A percentile compares a stretch with the other conserved stretches of the same genome.
These are phyloP conservation scores for Donacobius atricapilla DNA, from an alignment of 2,113 vertebrate genomes.

Conservation along the genomic window DNA sequence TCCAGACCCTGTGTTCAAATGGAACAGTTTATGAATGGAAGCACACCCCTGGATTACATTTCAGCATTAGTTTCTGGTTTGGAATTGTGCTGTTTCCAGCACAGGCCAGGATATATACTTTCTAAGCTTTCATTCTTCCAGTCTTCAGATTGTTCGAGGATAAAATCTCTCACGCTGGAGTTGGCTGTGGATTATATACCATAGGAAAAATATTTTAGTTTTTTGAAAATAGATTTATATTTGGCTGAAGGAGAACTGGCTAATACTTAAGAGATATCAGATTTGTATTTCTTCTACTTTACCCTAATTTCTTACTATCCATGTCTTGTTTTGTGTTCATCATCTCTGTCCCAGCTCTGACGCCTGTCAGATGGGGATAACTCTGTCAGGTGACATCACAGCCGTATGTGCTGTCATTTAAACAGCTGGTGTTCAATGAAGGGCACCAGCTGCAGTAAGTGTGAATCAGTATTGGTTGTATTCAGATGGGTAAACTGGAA, in stretches of 20 bases:
- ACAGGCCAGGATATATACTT: background rate
- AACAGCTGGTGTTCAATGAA: background rate
- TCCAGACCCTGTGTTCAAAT: constrained; percentile 5
- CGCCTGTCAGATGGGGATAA: background rate
- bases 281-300: background rate
- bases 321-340: background rate
- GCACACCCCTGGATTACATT: constrained; percentile 27
- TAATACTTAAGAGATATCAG: background rate
- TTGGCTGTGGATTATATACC: background rate
- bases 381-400: background rate
- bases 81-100: constrained; percentile 14
- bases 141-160: background rate
- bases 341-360: background rate
- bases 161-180: background rate
- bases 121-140: constrained; percentile 1
- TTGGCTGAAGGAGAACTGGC: background rate
- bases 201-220: background rate
- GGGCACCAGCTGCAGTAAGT: background rate
- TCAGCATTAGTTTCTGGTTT: constrained; percentile 16
- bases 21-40: constrained; percentile 48
- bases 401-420: fast-evolving
- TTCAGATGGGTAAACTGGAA: background rate
- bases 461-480: background rate
- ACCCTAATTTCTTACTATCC: background rate
- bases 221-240: background rate